Percentiles rank a stretch among this genome's conserved stretches.
Evolutionary conservation across 2,797 vertebrate species (phyloP).

Genomic region (Ambastaia sidthimunki): DNA sequence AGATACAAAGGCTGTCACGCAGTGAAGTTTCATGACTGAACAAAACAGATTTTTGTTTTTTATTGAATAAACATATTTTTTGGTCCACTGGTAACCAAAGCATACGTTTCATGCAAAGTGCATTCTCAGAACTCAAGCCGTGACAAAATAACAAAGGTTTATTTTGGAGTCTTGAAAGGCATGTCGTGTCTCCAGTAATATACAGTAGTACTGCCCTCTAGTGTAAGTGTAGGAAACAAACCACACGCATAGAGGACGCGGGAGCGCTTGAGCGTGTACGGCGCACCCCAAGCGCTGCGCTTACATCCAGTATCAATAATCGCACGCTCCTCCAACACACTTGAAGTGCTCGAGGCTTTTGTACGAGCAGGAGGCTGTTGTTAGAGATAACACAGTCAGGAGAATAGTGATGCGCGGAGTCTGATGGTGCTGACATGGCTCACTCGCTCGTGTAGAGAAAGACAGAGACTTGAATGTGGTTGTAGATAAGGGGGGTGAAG

Average conservation of each 20-base stretch:
- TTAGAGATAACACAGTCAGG: constrained; percentile 44
- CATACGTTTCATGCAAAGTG: background rate
- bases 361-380: constrained; percentile 34
- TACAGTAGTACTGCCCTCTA: constrained; percentile 52
- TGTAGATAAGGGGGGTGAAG: constrained; percentile 25
- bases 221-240: constrained; percentile 39
- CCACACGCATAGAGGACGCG: background rate
- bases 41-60: background rate
- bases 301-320: constrained; percentile 34
- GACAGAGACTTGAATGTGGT: constrained; percentile 28
- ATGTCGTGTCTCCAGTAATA: constrained; percentile 7
- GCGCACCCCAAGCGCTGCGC: background rate
- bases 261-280: constrained; percentile 9
- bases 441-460: constrained; percentile 1
- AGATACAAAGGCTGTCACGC: background rate
- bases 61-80: background rate
- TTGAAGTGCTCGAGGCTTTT: constrained; percentile 26
- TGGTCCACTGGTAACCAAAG: background rate
- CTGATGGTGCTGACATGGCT: constrained; percentile 13
- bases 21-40: background rate
- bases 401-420: constrained; percentile 11
- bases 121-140: background rate
- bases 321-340: constrained; percentile 18
- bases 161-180: background rate
- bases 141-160: background rate